Base-by-base conservation (phyloP, 2,113 vertebrate genomes). In the Chaetodon auriga region DNA sequence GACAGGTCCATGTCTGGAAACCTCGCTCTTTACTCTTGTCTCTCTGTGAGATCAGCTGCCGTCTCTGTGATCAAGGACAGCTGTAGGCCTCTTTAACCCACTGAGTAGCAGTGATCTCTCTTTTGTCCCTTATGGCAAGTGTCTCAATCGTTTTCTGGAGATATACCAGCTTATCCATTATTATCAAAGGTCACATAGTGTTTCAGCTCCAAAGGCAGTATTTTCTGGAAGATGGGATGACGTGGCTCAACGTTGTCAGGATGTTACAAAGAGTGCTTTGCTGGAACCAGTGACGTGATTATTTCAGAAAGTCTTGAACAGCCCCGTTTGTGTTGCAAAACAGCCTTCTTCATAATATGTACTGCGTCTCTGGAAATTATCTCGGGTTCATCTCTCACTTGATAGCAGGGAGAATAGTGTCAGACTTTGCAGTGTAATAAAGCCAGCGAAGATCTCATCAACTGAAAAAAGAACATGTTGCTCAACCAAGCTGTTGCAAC, bases 401-500 rank as follows among this genome's bases (percentile, higher is more conserved):
- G 80, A 81, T 88, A 86, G 78, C 78, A 45, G 61, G 9, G 14
- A 60, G 43, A 15, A 49, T 4, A 65, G 35, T 83, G 78, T 83
- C 53, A 89, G 86, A 90, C 83, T 86, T 84, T 88, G 83, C 55
- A 80, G 68, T 88, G 85, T 72, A 78, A 89, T 85, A 80, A 82
- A 89, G 45, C 23, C 46, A 46, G 60, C 43, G 63, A 81, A 71
- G 77, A 86, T 81, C 54, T 88, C 69, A 79, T 63, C 66, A 75
- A 63, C 68, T 83, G 76, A 58, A n/a, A 70, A 54, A 51, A 51
- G 68, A 58, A n/a, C n/a, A 18, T 12, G 19, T 91, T 93, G 82
- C 88, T 74, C 80, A 92, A 91, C 30, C 49, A 61, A 80, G 71
- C 68, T 91, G 89, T 85, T 87, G 90, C 85, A 93, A 90, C 66